phyloP scores from a whole-genome alignment of 2,113 vertebrate species.

The Bambusicola thoracicus region DNA sequence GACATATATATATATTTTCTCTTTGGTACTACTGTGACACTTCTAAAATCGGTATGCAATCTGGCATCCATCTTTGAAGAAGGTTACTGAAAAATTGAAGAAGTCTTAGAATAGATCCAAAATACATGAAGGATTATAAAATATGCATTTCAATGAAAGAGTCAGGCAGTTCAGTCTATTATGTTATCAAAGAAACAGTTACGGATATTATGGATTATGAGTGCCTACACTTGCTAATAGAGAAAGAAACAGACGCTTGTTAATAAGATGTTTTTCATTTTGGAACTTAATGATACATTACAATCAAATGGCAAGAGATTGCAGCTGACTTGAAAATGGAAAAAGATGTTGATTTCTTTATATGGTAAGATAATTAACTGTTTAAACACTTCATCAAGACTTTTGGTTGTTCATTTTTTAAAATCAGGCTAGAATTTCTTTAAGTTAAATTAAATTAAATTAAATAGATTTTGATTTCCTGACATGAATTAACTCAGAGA shows the following conservation, averaged over 20 bases:
- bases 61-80: not conserved
- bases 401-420: not conserved
- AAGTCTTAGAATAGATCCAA: not conserved
- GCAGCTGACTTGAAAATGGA: not conserved
- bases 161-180: not conserved
- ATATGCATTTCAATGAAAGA: not conserved
- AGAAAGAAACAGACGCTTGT: not conserved
- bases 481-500: not conserved
- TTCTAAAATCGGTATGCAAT: not conserved
- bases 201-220: not conserved
- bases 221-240: not conserved
- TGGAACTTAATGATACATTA: not conserved
- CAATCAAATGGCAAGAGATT: not conserved
- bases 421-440: not conserved
- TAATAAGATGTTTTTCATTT: not conserved
- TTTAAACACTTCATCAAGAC: not conserved
- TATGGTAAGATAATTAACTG: not conserved
- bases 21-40: not conserved
- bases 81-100: not conserved
- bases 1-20: too few species aligned
- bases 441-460: not conserved
- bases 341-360: not conserved
- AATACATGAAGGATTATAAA: not conserved
- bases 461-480: not conserved
- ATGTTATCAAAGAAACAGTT: not conserved